Evolutionary conservation across 2,888 invertebrate genomes (phyloP).

Genomic region (Latrodectus hesperus): DNA sequence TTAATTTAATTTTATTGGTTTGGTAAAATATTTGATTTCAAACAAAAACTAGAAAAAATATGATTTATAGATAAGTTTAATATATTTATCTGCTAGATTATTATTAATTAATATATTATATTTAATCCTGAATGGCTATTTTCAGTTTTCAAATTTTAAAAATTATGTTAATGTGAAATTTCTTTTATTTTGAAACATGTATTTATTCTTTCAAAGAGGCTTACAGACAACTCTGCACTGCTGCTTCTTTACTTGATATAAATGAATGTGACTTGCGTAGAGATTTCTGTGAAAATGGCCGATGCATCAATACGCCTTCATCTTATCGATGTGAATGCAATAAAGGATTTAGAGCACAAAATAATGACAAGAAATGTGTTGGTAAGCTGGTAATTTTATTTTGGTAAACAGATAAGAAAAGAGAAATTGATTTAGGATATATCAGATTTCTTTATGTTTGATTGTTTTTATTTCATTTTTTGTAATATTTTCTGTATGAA

Average conservation of each 20-base stretch:
- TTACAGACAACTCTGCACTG: slow-evolving; percentile 79
- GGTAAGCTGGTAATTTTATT: slow-evolving; percentile 69
- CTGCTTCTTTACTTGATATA: slow-evolving; percentile 75
- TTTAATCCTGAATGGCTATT: neutral
- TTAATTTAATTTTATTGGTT: too few relatives aligned
- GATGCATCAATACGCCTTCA: slow-evolving; percentile 83
- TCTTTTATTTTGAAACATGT: neutral
- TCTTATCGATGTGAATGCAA: slow-evolving; percentile 88
- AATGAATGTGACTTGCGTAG: slow-evolving; percentile 86
- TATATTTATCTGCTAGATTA: too few relatives aligned
- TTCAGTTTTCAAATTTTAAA: neutral
- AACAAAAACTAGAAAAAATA: too few relatives aligned
- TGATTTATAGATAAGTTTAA: too few relatives aligned
- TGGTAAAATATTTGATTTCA: too few relatives aligned
- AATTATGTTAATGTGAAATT: too few relatives aligned
- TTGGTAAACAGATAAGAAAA: neutral
- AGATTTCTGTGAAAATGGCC: slow-evolving; percentile 82
- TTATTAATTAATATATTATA: neutral
- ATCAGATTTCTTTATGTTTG: neutral
- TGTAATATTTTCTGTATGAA: neutral
- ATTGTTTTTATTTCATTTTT: neutral
- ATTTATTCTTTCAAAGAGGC: slow-evolving; percentile 75
- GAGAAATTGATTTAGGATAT: neutral
- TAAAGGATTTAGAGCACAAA: slow-evolving; percentile 79
- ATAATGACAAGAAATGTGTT: slow-evolving; percentile 72